Evolutionary conservation across 1,140 invertebrate genomes (phyloP).

Genomic region (Procambarus virginalis): DNA sequence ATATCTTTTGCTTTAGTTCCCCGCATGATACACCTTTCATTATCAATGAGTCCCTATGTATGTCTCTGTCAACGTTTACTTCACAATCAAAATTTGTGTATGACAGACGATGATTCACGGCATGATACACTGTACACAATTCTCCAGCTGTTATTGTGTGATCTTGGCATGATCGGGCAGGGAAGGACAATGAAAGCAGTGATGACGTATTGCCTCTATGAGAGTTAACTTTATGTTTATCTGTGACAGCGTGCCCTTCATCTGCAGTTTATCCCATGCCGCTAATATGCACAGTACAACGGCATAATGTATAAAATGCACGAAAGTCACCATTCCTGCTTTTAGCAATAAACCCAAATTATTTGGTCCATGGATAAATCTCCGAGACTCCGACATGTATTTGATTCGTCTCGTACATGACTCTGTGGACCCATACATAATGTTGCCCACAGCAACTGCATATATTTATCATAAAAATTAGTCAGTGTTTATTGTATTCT

Average conservation of each 20-base stretch:
- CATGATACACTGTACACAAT: not conserved
- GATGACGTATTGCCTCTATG: not conserved
- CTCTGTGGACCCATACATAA: not conserved
- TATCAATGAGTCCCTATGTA: too few relatives aligned
- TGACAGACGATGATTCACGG: slow-evolving; percentile 20
- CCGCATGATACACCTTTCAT: slow-evolving; percentile 8
- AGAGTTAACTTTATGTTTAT: not conserved
- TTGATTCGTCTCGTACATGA: not conserved
- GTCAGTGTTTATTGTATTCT: not conserved
- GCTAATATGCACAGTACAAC: not conserved
- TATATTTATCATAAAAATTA: not conserved
- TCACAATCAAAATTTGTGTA: slow-evolving; percentile 4
- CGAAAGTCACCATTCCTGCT: not conserved
- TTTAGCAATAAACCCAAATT: not conserved
- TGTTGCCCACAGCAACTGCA: not conserved
- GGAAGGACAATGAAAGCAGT: not conserved
- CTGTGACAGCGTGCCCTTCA: not conserved
- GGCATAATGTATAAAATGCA: not conserved
- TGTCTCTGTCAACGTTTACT: slow-evolving; percentile 18
- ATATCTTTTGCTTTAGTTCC: slow-evolving; percentile 9
- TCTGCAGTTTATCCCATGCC: not conserved
- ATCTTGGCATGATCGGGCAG: not conserved
- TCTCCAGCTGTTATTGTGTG: not conserved
- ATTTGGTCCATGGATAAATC: too few relatives aligned
- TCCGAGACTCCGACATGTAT: not conserved